phyloP scores from a whole-genome alignment of 1,140 invertebrate genomes.

The Acyrthosiphon pisum region DNA sequence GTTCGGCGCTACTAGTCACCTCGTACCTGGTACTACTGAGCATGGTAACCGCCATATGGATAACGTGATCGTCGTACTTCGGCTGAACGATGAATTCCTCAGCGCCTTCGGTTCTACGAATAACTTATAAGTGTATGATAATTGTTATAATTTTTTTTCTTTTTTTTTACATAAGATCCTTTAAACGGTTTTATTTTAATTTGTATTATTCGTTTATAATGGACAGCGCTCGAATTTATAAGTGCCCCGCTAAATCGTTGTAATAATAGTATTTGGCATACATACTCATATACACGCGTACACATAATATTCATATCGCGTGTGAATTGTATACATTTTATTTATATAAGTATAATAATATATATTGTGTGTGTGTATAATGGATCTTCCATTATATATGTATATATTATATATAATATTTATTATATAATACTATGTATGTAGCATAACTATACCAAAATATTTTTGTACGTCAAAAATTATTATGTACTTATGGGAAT shows the following conservation, averaged over 20 bases:
- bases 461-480: slow-evolving; percentile 50
- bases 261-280: not conserved
- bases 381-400: not conserved
- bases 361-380: not conserved
- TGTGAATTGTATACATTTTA: not conserved
- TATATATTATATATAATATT: not conserved
- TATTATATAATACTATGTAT: not conserved
- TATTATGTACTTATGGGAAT: slow-evolving; percentile 35
- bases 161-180: slow-evolving; percentile 24
- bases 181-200: not conserved
- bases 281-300: not conserved
- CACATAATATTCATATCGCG: not conserved
- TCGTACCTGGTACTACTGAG: slow-evolving; percentile 31
- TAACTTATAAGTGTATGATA: slow-evolving; percentile 41
- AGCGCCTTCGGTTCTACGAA: slow-evolving; percentile 22
- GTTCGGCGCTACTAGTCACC: slow-evolving; percentile 60
- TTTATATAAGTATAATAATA: not conserved
- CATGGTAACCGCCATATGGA: slow-evolving; percentile 43
- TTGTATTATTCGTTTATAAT: not conserved
- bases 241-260: not conserved
- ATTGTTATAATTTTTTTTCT: slow-evolving; percentile 27
- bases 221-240: not conserved
- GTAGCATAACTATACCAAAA: slow-evolving; percentile 26
- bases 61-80: slow-evolving; percentile 54
- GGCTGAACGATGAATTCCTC: slow-evolving; percentile 34